A percentile compares a stretch with the other conserved stretches of the same genome.
Evolutionary conservation across 2,888 invertebrate species (phyloP).

Genomic region (Harpalus rufipes): DNA sequence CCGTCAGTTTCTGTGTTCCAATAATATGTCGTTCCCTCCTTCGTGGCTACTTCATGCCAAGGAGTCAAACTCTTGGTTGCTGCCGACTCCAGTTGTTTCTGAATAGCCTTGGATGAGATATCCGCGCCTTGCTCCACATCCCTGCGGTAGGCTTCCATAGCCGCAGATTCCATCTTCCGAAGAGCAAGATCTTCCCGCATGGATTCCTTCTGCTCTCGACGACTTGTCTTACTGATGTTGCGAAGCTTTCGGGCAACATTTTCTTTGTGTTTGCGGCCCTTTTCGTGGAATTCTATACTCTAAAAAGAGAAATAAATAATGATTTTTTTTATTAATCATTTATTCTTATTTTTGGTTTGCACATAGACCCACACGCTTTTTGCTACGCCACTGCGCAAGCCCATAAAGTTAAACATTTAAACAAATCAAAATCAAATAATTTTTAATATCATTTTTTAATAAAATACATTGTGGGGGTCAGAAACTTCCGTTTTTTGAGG

Average conservation of each 20-base stretch:
- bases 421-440: no score
- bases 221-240: conserved; percentile 90
- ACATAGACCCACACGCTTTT: no score
- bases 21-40: conserved; percentile 89
- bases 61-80: conserved; percentile 75
- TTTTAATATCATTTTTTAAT: no score
- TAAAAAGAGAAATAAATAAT: conserved; percentile 37
- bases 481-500: no score
- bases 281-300: conserved; percentile 90
- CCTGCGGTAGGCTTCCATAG: conserved; percentile 91
- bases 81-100: conserved; percentile 73
- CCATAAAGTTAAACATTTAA: no score
- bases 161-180: conserved; percentile 93
- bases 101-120: conserved; percentile 80
- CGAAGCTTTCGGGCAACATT: conserved; percentile 93
- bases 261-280: conserved; percentile 94
- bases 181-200: conserved; percentile 89
- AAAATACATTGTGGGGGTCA: no score
- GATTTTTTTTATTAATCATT: no score
- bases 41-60: conserved; percentile 90
- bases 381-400: no score
- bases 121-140: conserved; percentile 88
- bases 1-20: conserved; percentile 93
- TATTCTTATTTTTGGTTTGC: no score
- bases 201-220: conserved; percentile 87